Base-by-base conservation (phyloP, 2,888 invertebrate species). In the Neoascia interrupta region DNA sequence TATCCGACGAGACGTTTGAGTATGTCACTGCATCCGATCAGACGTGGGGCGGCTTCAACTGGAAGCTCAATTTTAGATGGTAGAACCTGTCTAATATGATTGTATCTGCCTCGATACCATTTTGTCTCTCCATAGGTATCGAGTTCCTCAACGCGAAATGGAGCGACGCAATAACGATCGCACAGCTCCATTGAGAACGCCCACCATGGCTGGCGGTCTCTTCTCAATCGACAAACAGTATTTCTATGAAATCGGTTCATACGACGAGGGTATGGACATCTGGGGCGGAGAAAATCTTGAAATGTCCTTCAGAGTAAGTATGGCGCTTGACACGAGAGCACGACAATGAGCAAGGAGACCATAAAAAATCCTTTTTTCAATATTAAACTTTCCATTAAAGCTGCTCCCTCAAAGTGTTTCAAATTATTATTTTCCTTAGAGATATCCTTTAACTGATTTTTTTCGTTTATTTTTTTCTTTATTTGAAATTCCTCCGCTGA, bases 11-110 rank as follows among this genome's bases (percentile, higher is more conserved):
- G 84, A 97, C 97, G 3, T 99, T 99, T 89, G 98, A 99, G 89
- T 99, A 99, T 90, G 97, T 99, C 81, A 96, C 98, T 53, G 99
- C 99, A 0, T 98, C 98, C 1, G 99, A 99, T 88, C 97, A 98
- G 94, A 99, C 99, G 0, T 99, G 99, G 98, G 99, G 99, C 81
- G 99, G 99, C 18, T 99, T 99, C 90, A 99, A 99, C 90, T 99
- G 99, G 99, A 98, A 98, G 89, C 91, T 99, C 58, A 99, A 99
- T 90, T 99, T 99, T 90, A 93, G 99, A 90, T 98, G 98, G 98
- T 96, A 89, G 8, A 13, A 15, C 1, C n/a, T 41, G n/a, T 11
- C 11, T 3, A n/a, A 2, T 31, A 31, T 31, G n/a, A 31, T 6
- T n/a, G 45, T 69, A 8, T 15, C 6, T 49, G 11, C 4, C 2